Evolutionary conservation across 2,797 vertebrate species (phyloP).

Genomic region (Pyrocephalus nanus): DNA sequence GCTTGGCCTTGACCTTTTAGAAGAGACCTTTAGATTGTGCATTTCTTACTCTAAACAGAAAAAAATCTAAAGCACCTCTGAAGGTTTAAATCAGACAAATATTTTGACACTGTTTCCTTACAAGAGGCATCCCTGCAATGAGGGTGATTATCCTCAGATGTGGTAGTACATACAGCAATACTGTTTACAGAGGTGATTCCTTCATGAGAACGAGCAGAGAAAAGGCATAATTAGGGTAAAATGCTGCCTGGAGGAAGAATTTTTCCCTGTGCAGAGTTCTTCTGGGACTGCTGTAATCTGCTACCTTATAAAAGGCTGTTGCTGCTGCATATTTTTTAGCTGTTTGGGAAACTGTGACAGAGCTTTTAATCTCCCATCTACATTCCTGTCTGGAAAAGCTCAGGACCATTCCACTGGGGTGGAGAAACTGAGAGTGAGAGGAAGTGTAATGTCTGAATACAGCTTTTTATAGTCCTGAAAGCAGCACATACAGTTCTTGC

Average conservation of each 20-base stretch:
- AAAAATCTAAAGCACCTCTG: not conserved
- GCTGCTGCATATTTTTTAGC: not conserved
- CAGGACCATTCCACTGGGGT: conserved; percentile 30
- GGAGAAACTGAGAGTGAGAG: conserved; percentile 22
- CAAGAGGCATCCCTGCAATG: not conserved
- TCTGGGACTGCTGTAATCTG: not conserved
- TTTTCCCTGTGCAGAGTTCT: not conserved
- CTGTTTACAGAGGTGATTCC: not conserved
- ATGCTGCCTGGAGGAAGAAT: not conserved
- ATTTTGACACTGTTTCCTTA: not conserved
- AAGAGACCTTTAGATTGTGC: not conserved
- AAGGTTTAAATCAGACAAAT: not conserved
- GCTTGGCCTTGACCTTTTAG: not conserved
- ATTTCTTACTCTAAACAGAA: not conserved
- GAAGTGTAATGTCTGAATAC: conserved; percentile 15
- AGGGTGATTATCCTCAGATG: not conserved
- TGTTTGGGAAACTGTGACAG: conserved; percentile 61
- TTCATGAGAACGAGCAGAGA: not conserved
- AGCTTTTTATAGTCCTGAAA: conserved; percentile 43
- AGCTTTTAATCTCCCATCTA: conserved; percentile 34
- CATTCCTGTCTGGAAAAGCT: conserved; percentile 69
- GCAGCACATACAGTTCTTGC: conserved; percentile 66
- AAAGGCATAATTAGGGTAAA: not conserved
- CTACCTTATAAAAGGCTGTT: not conserved
- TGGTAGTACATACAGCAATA: not conserved